A percentile compares a stretch with the other conserved stretches of the same genome.
phyloP scores from a whole-genome alignment of 2,888 invertebrate species.

The Platycnemis pennipes region DNA sequence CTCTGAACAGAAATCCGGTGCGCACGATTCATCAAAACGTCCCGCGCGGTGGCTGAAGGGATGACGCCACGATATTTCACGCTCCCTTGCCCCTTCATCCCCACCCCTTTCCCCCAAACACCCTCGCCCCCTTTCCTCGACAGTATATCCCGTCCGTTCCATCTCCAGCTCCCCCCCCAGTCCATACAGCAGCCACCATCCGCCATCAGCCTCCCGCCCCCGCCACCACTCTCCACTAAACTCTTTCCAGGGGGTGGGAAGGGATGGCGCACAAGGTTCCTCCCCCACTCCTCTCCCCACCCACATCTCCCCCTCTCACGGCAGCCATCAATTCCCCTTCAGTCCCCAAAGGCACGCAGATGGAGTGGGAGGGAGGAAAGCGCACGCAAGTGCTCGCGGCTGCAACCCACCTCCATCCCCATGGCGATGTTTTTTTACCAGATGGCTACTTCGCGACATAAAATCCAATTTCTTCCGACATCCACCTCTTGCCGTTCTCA shows the following conservation, averaged over 20 bases:
- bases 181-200: background rate
- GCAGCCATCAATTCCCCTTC: too few species aligned
- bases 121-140: background rate
- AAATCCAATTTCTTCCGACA: background rate
- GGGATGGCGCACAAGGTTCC: background rate
- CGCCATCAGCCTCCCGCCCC: background rate
- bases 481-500: background rate
- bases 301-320: background rate
- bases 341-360: too few species aligned
- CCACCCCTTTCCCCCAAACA: background rate
- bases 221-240: background rate
- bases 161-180: background rate
- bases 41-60: slow-evolving; percentile 49
- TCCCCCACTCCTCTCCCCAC: background rate
- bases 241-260: background rate
- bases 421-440: background rate
- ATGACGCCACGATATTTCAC: slow-evolving; percentile 61
- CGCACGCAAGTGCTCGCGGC: background rate
- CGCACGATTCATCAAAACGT: slow-evolving; percentile 56
- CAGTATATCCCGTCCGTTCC: slow-evolving; percentile 29
- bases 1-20: slow-evolving; percentile 37
- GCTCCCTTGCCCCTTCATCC: background rate
- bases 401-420: background rate
- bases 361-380: background rate
- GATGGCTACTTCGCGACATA: background rate